Conservation (phyloP, 30 jellyfish, hydroid and myxozoan species). For the Aurelia aurita region DNA sequence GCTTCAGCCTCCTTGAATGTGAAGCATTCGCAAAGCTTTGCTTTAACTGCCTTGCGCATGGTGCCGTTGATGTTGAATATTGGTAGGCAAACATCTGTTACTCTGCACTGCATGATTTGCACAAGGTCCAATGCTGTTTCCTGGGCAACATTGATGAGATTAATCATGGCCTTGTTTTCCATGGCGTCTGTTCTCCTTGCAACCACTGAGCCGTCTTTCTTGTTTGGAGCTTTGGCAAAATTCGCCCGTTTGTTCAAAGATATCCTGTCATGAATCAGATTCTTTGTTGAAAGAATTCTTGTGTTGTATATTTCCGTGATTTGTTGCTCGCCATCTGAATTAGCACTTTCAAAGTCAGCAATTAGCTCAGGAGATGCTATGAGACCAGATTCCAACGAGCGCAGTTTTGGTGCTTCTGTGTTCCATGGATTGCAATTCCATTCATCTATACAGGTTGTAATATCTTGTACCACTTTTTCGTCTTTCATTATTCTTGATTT, state of each 20-base stretch:
- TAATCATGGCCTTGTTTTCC: slow-evolving; percentile 32
- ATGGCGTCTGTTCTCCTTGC: not conserved
- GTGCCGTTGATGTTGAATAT: slow-evolving; percentile 51
- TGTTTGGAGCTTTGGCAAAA: no score
- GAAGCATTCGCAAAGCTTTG: slow-evolving; percentile 18
- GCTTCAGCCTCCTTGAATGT: not conserved
- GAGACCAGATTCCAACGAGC: no score
- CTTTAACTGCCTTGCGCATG: slow-evolving; percentile 41
- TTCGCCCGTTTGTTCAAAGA: no score
- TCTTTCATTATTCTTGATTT: slow-evolving; percentile 17
- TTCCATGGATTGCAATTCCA: no score
- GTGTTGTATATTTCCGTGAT: not conserved
- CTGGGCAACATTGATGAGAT: slow-evolving; percentile 17
- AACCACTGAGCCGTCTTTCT: no score
- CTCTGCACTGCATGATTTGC: slow-evolving; percentile 27
- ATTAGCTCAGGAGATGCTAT: no score
- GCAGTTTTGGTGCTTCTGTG: no score
- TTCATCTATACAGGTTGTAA: no score
- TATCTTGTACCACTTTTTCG: slow-evolving; percentile 46
- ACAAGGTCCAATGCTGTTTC: slow-evolving; percentile 32
- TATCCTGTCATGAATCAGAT: not conserved
- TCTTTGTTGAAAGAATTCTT: not conserved
- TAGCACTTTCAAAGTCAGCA: no score
- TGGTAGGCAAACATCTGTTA: slow-evolving; percentile 36
- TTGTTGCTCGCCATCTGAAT: no score